Percentiles rank a stretch among this genome's conserved stretches.
Conservation (phyloP, 2,113 vertebrate genomes). For the Xiphorhynchus elegans region DNA sequence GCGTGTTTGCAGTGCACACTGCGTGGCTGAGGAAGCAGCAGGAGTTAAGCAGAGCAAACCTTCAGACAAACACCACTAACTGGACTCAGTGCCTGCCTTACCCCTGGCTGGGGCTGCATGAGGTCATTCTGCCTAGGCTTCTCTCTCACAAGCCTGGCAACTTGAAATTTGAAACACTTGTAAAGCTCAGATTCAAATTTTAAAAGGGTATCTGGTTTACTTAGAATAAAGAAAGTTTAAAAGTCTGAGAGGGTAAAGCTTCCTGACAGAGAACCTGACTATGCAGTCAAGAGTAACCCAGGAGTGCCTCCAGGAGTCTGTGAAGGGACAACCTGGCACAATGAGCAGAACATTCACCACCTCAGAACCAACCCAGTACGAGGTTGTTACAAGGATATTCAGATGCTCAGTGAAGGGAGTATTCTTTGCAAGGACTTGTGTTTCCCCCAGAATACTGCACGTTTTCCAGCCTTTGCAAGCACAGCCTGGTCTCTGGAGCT, state of each 20-base stretch:
- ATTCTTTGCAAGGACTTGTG: neutral
- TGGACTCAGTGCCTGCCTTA: neutral
- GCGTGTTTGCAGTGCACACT: neutral
- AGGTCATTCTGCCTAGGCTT: neutral
- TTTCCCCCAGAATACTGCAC: neutral
- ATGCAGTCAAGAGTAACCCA: neutral
- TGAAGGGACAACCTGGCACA: neutral
- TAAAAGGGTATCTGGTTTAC: neutral
- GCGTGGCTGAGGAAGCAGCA: neutral
- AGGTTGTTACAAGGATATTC: neutral
- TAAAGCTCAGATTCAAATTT: neutral
- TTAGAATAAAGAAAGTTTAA: neutral
- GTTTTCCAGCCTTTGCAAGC: neutral
- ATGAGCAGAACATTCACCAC: neutral
- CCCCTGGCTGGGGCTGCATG: neutral
- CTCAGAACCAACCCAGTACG: neutral
- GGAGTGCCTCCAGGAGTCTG: neutral
- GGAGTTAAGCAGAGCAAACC: neutral
- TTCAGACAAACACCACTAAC: neutral
- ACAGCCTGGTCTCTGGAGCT: accelerated
- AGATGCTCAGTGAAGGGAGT: neutral
- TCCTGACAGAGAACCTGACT: neutral
- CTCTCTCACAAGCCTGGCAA: neutral
- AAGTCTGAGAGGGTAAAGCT: neutral
- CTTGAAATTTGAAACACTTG: neutral